phyloP scores from a whole-genome alignment of 2,888 invertebrate species.

The Eupithecia tripunctaria region DNA sequence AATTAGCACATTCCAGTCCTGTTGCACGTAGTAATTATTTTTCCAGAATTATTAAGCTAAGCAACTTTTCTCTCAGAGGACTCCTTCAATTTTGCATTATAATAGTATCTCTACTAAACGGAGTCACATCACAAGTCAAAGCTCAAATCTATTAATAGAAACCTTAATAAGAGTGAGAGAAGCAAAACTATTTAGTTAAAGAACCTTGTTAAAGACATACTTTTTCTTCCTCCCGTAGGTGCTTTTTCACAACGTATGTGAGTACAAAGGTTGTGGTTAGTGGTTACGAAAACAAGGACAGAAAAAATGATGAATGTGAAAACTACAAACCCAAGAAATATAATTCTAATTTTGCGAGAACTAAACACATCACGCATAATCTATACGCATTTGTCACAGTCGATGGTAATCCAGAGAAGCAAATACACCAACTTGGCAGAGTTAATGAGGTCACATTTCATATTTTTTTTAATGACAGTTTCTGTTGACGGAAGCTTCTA shows the following conservation, averaged over 20 bases:
- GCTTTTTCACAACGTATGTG: not conserved
- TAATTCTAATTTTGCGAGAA: not conserved
- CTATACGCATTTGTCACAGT: slow-evolving; percentile 21
- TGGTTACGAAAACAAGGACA: not conserved
- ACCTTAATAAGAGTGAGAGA: not conserved
- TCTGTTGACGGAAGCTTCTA: slow-evolving; percentile 13
- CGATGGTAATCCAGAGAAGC: slow-evolving; percentile 22
- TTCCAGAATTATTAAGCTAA: too few species aligned
- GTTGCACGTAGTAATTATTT: too few species aligned
- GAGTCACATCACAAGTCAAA: too few species aligned
- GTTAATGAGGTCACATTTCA: slow-evolving; percentile 26
- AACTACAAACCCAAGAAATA: not conserved
- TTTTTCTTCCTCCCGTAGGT: too few species aligned
- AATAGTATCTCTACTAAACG: too few species aligned
- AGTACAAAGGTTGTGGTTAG: not conserved
- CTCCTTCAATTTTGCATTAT: too few species aligned
- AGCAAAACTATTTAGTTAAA: not conserved
- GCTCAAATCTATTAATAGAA: too few species aligned
- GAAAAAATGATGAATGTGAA: not conserved
- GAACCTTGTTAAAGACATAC: too few species aligned
- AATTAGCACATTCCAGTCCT: too few species aligned
- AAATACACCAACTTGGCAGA: slow-evolving; percentile 27
- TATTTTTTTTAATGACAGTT: slow-evolving; percentile 24
- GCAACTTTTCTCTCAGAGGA: too few species aligned
- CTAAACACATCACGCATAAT: slow-evolving; percentile 3